phyloP scores from a whole-genome alignment of 2,797 vertebrate genomes.

The Balearica regulorum region DNA sequence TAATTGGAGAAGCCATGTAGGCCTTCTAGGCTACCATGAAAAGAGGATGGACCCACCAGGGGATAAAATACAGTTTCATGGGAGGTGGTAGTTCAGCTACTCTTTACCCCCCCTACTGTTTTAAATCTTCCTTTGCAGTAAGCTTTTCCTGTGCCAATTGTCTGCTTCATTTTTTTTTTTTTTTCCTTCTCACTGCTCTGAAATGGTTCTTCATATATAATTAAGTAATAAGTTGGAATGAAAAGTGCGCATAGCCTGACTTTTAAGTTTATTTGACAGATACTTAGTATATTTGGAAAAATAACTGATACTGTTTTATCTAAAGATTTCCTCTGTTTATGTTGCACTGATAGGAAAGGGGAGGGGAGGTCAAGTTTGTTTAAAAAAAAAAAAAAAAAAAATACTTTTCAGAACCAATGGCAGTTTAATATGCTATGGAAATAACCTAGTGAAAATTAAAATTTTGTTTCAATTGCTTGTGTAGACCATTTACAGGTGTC shows the following conservation, averaged over 20 bases:
- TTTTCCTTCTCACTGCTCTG: neutral
- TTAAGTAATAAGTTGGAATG: neutral
- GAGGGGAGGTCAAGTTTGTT: neutral
- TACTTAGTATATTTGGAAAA: neutral
- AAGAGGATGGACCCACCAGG: neutral
- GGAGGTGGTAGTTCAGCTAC: neutral
- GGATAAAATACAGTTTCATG: neutral
- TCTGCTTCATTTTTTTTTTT: neutral
- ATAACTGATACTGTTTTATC: neutral
- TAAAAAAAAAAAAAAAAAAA: no score
- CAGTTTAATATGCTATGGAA: neutral
- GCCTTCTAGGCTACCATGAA: neutral
- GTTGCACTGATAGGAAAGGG: neutral
- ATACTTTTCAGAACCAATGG: neutral
- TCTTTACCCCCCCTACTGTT: accelerated
- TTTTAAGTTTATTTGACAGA: neutral
- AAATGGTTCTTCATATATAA: neutral
- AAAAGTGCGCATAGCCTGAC: neutral
- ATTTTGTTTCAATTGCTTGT: neutral
- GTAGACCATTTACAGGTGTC: neutral
- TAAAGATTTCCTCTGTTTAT: neutral
- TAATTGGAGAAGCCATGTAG: neutral
- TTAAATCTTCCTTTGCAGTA: neutral
- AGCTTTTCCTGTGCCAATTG: neutral
- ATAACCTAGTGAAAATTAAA: neutral